Evolutionary conservation across 2,113 vertebrate species (phyloP).

Genomic region (Upupa epops): DNA sequence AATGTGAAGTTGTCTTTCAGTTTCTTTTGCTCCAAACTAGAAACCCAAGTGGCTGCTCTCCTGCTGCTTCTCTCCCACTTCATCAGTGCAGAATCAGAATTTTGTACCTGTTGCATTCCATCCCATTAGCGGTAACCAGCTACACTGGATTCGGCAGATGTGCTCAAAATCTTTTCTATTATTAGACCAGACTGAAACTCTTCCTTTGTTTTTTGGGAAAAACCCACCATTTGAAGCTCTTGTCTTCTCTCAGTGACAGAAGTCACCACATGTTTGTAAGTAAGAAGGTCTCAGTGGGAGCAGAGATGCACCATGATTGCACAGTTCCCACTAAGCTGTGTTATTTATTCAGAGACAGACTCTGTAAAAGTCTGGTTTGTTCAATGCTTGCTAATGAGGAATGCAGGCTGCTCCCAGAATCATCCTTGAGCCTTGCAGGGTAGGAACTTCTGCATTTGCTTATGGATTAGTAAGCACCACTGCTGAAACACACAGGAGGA

Average conservation of each 20-base stretch:
- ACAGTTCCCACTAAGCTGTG: neutral
- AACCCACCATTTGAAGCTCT: neutral
- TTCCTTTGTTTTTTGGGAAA: neutral
- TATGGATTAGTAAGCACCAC: neutral
- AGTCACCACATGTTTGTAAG: neutral
- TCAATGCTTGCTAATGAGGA: neutral
- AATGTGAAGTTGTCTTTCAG: too few species aligned
- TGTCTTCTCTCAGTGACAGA: neutral
- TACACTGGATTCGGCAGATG: neutral
- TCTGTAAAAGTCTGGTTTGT: neutral
- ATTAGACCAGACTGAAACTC: neutral
- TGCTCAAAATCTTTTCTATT: neutral
- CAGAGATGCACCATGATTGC: neutral
- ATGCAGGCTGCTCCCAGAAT: neutral
- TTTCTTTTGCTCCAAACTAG: neutral
- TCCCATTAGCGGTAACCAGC: neutral
- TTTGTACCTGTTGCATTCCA: neutral
- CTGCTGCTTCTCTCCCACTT: neutral
- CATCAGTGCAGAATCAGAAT: neutral
- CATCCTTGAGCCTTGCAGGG: neutral
- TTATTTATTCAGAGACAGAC: neutral
- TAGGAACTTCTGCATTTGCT: neutral
- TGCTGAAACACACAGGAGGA: neutral
- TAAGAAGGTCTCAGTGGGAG: neutral
- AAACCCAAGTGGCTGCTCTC: neutral